These are phyloP conservation scores for Xylota segnis DNA, from an alignment of 2,888 invertebrate genomes.

Conservation along the genomic window DNA sequence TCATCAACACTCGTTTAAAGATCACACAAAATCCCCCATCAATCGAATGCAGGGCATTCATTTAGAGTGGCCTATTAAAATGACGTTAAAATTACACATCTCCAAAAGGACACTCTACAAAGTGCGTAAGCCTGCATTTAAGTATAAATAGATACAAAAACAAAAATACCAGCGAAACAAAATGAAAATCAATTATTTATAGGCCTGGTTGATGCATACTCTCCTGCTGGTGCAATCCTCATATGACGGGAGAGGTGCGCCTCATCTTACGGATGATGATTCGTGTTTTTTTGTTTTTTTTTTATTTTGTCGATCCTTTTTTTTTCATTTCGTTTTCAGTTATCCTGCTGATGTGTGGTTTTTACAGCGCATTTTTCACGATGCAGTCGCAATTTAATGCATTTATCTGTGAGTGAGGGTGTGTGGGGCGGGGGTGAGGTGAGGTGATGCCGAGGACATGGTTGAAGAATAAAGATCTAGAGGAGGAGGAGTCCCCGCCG, in stretches of 20 bases:
- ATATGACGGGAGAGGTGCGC: constrained; percentile 30
- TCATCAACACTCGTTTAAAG: not conserved
- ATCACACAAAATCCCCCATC: not conserved
- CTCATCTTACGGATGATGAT: constrained; percentile 32
- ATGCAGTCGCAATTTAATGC: constrained; percentile 52
- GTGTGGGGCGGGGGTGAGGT: not conserved
- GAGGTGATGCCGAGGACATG: not conserved
- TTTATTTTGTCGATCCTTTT: constrained; percentile 38
- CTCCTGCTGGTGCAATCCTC: not conserved
- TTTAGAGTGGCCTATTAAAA: constrained; percentile 31
- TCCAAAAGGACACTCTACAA: constrained; percentile 23
- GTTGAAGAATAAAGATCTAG: constrained; percentile 13
- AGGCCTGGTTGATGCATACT: constrained; percentile 9
- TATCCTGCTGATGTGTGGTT: constrained; percentile 69
- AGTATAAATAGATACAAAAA: constrained; percentile 14
- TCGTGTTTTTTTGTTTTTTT: not conserved
- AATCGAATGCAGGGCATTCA: constrained; percentile 25
- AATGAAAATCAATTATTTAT: constrained; percentile 66
- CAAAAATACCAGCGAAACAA: not conserved
- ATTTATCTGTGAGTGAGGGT: constrained; percentile 42
- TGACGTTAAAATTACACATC: constrained; percentile 17
- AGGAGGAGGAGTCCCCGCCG: constrained; percentile 20
- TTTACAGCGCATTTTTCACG: constrained; percentile 41
- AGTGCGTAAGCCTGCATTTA: constrained; percentile 11
- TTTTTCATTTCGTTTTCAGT: constrained; percentile 51